A percentile compares a stretch with the other conserved stretches of the same genome.
Conservation (phyloP, 1,140 invertebrate genomes). For the Bombus haemorrhoidalis region DNA sequence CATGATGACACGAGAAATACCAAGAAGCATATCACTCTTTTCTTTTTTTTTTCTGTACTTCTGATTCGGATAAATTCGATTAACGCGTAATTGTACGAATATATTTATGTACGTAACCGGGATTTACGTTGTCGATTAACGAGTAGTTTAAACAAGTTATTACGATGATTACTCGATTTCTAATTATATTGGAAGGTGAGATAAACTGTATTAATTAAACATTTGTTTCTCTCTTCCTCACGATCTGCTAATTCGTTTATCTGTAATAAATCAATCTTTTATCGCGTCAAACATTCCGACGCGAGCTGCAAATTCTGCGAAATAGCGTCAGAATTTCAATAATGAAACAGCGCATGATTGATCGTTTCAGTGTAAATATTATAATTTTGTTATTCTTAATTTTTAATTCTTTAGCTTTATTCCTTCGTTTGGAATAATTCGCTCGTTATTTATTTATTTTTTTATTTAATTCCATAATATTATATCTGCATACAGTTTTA, state of each 20-base stretch:
- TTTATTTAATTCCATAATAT: background rate
- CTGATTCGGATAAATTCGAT: background rate
- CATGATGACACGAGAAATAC: background rate
- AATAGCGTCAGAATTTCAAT: background rate
- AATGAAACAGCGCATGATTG: background rate
- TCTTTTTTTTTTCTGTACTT: background rate
- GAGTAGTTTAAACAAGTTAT: conserved; percentile 19
- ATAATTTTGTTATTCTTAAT: background rate
- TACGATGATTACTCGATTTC: conserved; percentile 26
- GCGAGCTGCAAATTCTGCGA: background rate
- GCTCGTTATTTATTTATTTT: background rate
- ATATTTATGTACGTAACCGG: background rate
- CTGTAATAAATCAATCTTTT: background rate
- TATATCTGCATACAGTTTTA: background rate
- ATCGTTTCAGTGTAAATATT: background rate
- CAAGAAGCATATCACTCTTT: background rate
- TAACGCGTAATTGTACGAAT: background rate
- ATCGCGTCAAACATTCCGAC: background rate
- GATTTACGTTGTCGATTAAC: conserved; percentile 18
- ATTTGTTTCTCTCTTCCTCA: background rate
- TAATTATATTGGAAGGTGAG: conserved; percentile 30
- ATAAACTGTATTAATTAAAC: conserved; percentile 7
- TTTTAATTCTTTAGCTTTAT: background rate
- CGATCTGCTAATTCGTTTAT: conserved; percentile 24
- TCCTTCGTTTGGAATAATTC: background rate